Percentiles rank a stretch among this genome's conserved stretches.
phyloP scores from a whole-genome alignment of 2,888 invertebrate genomes.

The Campoplex nolae region DNA sequence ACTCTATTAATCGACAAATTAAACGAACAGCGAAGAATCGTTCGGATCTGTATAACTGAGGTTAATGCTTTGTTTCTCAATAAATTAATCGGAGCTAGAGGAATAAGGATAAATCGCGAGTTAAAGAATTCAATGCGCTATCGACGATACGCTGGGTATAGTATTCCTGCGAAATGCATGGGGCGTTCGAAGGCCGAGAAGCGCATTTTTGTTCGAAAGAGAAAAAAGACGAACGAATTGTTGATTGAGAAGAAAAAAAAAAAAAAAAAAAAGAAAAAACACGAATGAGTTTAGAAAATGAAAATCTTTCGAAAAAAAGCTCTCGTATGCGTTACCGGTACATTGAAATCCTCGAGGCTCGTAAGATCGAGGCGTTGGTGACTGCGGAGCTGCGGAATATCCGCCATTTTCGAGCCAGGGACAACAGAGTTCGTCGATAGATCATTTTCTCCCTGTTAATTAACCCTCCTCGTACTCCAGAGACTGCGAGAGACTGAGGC shows the following conservation, averaged over 20 bases:
- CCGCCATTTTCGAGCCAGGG: not conserved
- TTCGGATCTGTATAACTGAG: constrained; percentile 36
- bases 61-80: constrained; percentile 50
- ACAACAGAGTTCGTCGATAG: constrained; percentile 10
- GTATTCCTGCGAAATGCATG: not conserved
- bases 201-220: no score
- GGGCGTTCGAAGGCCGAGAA: not conserved
- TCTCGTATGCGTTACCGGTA: not conserved
- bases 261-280: not conserved
- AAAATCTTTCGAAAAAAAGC: not conserved
- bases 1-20: constrained; percentile 20
- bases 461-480: not conserved
- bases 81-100: constrained; percentile 40
- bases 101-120: constrained; percentile 17
- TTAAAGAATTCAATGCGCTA: constrained; percentile 7
- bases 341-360: not conserved
- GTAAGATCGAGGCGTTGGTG: not conserved
- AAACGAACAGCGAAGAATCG: constrained; percentile 40
- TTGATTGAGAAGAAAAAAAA: not conserved
- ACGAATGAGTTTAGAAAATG: not conserved
- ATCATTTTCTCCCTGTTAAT: constrained; percentile 10
- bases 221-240: no score
- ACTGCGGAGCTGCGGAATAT: not conserved
- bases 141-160: not conserved
- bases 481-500: not conserved